Conservation (phyloP, 2,888 invertebrate genomes). For the Plusia festucae region DNA sequence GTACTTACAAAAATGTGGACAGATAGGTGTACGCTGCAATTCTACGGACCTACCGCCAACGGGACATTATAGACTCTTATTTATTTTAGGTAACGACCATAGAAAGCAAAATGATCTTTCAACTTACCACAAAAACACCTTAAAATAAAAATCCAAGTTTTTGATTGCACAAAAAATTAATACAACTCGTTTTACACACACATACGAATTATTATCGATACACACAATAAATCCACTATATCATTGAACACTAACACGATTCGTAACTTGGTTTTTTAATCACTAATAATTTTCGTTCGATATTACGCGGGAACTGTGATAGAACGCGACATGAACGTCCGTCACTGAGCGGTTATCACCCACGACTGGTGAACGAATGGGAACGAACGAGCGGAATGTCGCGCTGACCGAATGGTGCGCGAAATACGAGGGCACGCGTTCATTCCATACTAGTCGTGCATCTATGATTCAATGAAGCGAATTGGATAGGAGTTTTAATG, state of each 20-base stretch:
- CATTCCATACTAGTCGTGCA: slow-evolving; percentile 41
- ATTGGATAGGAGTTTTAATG: slow-evolving; percentile 1
- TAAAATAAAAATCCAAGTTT: slow-evolving; percentile 79
- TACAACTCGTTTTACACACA: slow-evolving; percentile 78
- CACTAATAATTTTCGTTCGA: slow-evolving; percentile 71
- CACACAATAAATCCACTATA: slow-evolving; percentile 68
- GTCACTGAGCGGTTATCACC: slow-evolving; percentile 75
- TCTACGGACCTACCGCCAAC: slow-evolving; percentile 42
- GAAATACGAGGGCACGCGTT: slow-evolving; percentile 59
- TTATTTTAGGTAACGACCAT: slow-evolving; percentile 31
- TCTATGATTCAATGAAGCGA: slow-evolving; percentile 41
- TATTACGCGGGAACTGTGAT: slow-evolving; percentile 72
- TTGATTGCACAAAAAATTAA: slow-evolving; percentile 71
- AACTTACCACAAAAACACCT: slow-evolving; percentile 82
- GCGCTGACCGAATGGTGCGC: slow-evolving; percentile 67
- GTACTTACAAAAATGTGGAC: slow-evolving; percentile 47
- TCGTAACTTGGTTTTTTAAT: slow-evolving; percentile 68
- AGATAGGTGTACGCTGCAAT: slow-evolving; percentile 26
- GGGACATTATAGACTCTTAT: slow-evolving; percentile 47
- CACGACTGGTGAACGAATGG: slow-evolving; percentile 78
- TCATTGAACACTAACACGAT: slow-evolving; percentile 64
- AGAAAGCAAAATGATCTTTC: slow-evolving; percentile 57
- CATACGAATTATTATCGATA: slow-evolving; percentile 65
- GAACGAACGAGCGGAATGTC: slow-evolving; percentile 66
- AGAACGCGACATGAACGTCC: slow-evolving; percentile 65